Evolutionary conservation across 2,113 vertebrate genomes (phyloP).

Genomic region (Micronycteris hirsuta): DNA sequence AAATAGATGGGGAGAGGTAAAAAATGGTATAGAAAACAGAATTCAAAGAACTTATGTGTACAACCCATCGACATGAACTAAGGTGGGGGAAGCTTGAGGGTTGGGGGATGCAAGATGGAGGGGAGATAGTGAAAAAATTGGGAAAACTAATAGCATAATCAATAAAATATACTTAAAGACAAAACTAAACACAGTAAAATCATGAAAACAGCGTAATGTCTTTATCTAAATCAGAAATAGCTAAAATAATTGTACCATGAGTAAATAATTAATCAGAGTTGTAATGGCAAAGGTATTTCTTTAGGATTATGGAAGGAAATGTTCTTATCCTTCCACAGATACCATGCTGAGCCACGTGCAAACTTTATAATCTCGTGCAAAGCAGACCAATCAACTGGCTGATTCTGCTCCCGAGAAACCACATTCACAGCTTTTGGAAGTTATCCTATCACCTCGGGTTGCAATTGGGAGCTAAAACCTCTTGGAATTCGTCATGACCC

Average conservation of each 20-base stretch:
- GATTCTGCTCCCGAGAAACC: background rate
- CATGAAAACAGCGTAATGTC: background rate
- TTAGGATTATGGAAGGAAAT: background rate
- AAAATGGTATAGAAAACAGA: too few species aligned
- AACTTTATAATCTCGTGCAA: background rate
- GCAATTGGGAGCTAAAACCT: background rate
- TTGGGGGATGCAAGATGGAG: too few species aligned
- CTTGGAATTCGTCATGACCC: background rate
- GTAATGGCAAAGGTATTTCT: background rate
- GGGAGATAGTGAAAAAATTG: too few species aligned
- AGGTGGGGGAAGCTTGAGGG: too few species aligned
- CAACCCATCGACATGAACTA: too few species aligned
- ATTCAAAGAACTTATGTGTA: too few species aligned
- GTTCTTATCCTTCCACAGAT: background rate
- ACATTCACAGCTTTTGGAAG: background rate
- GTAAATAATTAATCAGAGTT: background rate
- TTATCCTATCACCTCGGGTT: background rate
- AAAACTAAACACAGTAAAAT: background rate
- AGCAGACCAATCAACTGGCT: background rate
- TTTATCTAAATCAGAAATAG: conserved; percentile 12
- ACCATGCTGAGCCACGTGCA: background rate
- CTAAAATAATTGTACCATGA: background rate
- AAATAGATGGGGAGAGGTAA: too few species aligned
- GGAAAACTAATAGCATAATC: too few species aligned
- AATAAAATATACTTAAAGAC: background rate